Conservation (phyloP, 2,113 vertebrate genomes). For the Chunga burmeisteri region DNA sequence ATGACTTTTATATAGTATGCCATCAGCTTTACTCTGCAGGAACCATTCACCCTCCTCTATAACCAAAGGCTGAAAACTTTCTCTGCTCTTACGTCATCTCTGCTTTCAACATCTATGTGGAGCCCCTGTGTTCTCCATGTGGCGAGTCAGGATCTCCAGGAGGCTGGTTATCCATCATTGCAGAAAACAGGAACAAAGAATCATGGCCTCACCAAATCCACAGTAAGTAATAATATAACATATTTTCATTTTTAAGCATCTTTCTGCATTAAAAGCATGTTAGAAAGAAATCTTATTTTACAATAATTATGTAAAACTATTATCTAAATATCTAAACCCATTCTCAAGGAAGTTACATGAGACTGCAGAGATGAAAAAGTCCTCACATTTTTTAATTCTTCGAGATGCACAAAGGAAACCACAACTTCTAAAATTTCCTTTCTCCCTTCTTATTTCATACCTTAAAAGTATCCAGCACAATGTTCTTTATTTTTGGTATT, state of each 20-base stretch:
- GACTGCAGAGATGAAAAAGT: not conserved
- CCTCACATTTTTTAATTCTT: not conserved
- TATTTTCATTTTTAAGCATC: not conserved
- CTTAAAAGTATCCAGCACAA: not conserved
- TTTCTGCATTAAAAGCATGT: not conserved
- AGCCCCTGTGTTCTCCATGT: not conserved
- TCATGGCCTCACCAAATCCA: not conserved
- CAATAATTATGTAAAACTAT: not conserved
- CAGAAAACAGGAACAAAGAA: not conserved
- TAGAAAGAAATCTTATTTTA: not conserved
- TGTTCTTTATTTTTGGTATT: not conserved
- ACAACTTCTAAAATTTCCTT: not conserved
- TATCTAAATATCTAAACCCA: not conserved
- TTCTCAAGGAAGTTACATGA: not conserved
- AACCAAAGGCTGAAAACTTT: not conserved
- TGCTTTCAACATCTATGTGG: not conserved
- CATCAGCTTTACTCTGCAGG: not conserved
- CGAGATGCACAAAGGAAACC: not conserved
- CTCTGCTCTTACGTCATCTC: not conserved
- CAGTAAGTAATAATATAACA: not conserved
- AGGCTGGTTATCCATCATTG: not conserved
- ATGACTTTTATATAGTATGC: not conserved
- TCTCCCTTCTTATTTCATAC: not conserved
- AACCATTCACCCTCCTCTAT: not conserved
- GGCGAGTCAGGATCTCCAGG: not conserved